Base-by-base conservation (phyloP, 92 coral and sea anemone genomes). In the Phenganax marumi region DNA sequence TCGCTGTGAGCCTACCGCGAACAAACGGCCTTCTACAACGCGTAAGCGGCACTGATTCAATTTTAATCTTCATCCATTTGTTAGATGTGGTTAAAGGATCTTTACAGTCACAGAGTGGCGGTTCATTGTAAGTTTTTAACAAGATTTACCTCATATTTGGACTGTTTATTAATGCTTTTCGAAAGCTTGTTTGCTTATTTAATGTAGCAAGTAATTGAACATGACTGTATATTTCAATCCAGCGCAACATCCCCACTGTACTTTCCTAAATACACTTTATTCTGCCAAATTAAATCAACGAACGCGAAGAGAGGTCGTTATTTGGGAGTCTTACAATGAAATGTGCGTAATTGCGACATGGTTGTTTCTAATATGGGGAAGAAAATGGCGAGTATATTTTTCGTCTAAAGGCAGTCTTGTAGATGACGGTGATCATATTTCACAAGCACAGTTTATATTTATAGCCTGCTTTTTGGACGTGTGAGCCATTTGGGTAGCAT, bases 161-260 rank as follows among this genome's bases (percentile, higher is more conserved):
- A 86, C 93, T 92, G 93, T 80, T 88, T 84, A 95, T 95, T 95
- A 95, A 85, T 77, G 64, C 73, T 78, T 86, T 90, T 88, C 87
- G 92, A 91, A 92, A 92, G 86, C 84, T 79, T 91, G 87, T 91
- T 91, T 91, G 88, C 94, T 84, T 80, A 97, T 92, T 89, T 87
- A 84, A 92, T 87, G 92, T 95, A 90, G 84, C 91, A 90, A 92
- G 91, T 92, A 95, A 95, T 95, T 95, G 90, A 91, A 87, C 74
- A 84, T 95, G 98, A 92, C 98, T 89, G 88, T 79, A 85, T 81
- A 76, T 88, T 87, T 54, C 84, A 54, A 70, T 80, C 83, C 60
- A 65, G 47, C 66, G 65, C 83, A 50, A 78, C 83, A 62, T 78
- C 56, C 72, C 58, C 46, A 78, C 71, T 78, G 73, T 23, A 78